These are phyloP conservation scores for Orthosia cruda DNA, from an alignment of 2,888 invertebrate species.

Conservation along the genomic window DNA sequence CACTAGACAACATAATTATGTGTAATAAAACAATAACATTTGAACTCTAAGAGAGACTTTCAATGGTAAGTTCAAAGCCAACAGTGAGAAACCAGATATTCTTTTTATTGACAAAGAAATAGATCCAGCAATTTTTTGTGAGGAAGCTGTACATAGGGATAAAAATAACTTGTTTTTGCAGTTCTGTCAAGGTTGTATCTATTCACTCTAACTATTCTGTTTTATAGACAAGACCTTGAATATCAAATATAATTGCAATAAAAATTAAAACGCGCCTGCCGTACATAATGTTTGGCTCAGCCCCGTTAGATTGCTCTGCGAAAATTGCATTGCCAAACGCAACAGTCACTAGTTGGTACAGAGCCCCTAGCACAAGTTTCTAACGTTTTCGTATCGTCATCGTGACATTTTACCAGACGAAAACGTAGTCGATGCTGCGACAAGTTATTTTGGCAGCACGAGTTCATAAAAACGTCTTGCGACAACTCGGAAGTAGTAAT, in stretches of 20 bases:
- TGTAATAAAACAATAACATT: conserved; percentile 33
- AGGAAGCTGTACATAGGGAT: not conserved
- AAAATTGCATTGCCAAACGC: conserved; percentile 7
- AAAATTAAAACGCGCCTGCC: conserved; percentile 12
- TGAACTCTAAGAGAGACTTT: not conserved
- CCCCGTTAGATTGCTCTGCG: not conserved
- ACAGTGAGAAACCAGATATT: not conserved
- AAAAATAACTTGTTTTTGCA: conserved; percentile 7
- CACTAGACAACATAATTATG: not conserved
- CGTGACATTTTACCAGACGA: too few species aligned
- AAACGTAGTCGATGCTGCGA: too few species aligned
- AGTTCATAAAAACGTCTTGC: too few species aligned
- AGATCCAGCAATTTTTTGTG: not conserved
- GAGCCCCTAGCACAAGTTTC: too few species aligned
- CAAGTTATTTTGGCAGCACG: too few species aligned
- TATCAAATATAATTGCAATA: conserved; percentile 12
- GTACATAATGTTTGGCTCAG: not conserved
- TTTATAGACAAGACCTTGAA: conserved; percentile 13
- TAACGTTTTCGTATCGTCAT: too few species aligned
- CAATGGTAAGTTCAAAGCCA: not conserved
- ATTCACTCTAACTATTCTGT: not conserved
- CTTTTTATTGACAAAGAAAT: not conserved
- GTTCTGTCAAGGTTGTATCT: not conserved
- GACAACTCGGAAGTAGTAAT: too few species aligned
- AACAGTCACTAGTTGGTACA: not conserved